A percentile compares a stretch with the other conserved stretches of the same genome.
phyloP scores from a whole-genome alignment of 2,797 vertebrate genomes.

The Paguma larvata region DNA sequence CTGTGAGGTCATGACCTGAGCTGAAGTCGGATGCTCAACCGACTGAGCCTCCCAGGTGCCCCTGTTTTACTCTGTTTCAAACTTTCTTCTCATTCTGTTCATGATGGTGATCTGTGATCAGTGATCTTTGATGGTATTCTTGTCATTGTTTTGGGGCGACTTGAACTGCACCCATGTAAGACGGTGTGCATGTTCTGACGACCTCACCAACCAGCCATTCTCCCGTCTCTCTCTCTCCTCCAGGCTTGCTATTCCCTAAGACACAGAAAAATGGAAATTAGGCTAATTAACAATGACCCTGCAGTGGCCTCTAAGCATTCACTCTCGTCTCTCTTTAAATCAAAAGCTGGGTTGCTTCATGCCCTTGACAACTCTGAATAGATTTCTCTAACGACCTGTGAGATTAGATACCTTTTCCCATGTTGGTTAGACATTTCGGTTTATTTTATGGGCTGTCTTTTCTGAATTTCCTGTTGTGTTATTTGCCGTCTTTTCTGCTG shows the following conservation, averaged over 20 bases:
- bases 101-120: neutral
- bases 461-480: neutral
- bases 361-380: neutral
- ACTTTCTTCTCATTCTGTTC: neutral
- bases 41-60: too few species aligned
- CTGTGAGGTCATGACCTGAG: too few species aligned
- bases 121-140: neutral
- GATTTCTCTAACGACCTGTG: neutral
- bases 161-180: neutral
- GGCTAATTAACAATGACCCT: neutral
- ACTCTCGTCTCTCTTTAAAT: neutral
- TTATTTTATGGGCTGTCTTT: neutral
- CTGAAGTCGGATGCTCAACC: too few species aligned
- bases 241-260: neutral
- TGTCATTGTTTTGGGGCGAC: neutral
- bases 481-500: neutral
- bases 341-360: neutral
- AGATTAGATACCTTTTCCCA: neutral
- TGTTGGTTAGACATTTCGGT: neutral
- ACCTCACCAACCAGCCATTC: neutral
- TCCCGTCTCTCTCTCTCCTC: neutral
- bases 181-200: neutral
- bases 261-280: neutral
- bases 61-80: neutral
- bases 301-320: neutral